Evolutionary conservation across 2,113 vertebrate species (phyloP).

Genomic region (Nerophis lumbriciformis): DNA sequence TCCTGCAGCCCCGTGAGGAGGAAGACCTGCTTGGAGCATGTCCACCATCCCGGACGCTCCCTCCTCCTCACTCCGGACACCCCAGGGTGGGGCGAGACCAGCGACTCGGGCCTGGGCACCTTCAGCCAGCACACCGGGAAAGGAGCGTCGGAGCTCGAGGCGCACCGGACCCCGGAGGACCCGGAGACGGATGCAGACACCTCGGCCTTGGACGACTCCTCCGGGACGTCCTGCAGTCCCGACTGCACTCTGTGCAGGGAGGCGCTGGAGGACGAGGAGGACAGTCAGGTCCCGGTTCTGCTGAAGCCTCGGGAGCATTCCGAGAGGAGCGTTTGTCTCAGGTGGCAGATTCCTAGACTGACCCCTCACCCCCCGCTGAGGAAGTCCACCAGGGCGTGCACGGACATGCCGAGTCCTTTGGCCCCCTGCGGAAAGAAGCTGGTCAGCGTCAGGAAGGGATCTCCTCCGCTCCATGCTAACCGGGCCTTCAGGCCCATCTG

Average conservation of each 20-base stretch:
- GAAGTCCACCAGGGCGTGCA: slow-evolving; percentile 20
- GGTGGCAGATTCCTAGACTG: slow-evolving; percentile 71
- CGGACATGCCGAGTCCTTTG: slow-evolving; percentile 27
- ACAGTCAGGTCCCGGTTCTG: slow-evolving; percentile 72
- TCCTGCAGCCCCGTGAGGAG: slow-evolving; percentile 61
- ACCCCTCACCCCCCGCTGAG: slow-evolving; percentile 61
- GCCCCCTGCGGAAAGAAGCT: slow-evolving; percentile 46
- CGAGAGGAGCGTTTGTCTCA: slow-evolving; percentile 62
- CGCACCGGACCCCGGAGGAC: slow-evolving; percentile 25
- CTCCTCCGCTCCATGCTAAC: slow-evolving; percentile 48
- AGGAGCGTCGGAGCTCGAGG: slow-evolving; percentile 24
- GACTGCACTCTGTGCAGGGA: slow-evolving; percentile 60
- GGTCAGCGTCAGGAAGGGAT: slow-evolving; percentile 54
- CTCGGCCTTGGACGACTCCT: slow-evolving; percentile 73
- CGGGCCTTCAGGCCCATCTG: slow-evolving; percentile 72
- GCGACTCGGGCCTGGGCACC: slow-evolving; percentile 64
- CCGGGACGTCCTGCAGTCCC: slow-evolving; percentile 70
- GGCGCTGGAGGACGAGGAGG: slow-evolving; percentile 56
- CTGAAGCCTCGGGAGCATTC: slow-evolving; percentile 58
- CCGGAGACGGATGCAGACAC: slow-evolving; percentile 65
- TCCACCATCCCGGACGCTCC: slow-evolving; percentile 23
- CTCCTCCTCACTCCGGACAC: slow-evolving; percentile 39
- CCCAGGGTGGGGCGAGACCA: slow-evolving; percentile 51
- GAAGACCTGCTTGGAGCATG: slow-evolving; percentile 27
- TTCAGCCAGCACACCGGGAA: slow-evolving; percentile 46